Base-by-base conservation (phyloP, 2,888 invertebrate species). In the Nematopogon swammerdamellus region DNA sequence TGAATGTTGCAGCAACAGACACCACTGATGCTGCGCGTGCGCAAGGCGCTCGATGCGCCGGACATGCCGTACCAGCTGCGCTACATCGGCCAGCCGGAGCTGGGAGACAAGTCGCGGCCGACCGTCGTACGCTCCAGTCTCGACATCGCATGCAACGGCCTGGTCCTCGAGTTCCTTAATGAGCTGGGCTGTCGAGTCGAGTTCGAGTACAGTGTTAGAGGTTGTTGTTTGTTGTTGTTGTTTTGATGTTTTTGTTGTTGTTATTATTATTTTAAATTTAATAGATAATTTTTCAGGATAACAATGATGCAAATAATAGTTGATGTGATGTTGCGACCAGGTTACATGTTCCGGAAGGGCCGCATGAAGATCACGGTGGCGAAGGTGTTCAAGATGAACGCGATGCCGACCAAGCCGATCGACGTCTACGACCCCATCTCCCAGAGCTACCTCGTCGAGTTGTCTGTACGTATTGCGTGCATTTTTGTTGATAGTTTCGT, bases 331-430 rank as follows among this genome's bases (percentile, higher is more conserved):
- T 44, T 36, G 50, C 52, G 63, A 64, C 48, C 67, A 81, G 81
- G 88, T 16, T 95, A 91, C 63, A 92, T 97, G 89, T 97, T 97
- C 63, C 85, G 95, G 51, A 97, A 97, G 72, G 97, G 97, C 0
- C 83, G 96, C 52, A 95, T 97, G 94, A 97, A 97, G 72, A 91
- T 97, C 18, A 95, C 95, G 1, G 96, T 97, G 0, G 92, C 95
- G 1, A 97, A 97, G 71, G 89, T 97, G 51, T 94, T 91, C 61
- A 95, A 94, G 83, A 86, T 91, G 69, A 84, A 83, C 44, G 88
- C 89, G 49, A 86, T 87, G 69, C 85, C 86, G 54, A 87, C 86
- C 36, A 89, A 89, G 63, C 80, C 84, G 19, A 77, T 83, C 30
- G 88, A 89, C 56, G 82, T 82, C 58, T 77, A 87, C 43, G 96